These are phyloP conservation scores for Himalopsyche tibetana DNA, from an alignment of 2,888 invertebrate species.

Conservation along the genomic window DNA sequence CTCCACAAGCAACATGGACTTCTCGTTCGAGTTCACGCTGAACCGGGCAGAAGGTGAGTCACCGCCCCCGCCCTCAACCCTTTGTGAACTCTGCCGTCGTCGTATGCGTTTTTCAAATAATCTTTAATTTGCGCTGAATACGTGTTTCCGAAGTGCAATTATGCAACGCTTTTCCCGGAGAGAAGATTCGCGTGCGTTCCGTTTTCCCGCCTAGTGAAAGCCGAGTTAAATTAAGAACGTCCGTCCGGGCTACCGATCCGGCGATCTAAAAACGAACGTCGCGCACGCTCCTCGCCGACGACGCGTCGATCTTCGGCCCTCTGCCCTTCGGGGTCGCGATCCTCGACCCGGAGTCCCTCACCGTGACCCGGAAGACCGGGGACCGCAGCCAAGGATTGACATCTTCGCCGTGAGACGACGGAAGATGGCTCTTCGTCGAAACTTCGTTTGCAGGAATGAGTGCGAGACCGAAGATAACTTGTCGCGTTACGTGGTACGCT, in stretches of 20 bases:
- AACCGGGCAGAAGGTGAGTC: slow-evolving; percentile 64
- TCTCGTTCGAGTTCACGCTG: slow-evolving; percentile 59
- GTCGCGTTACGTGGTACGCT: neutral
- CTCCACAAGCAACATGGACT: slow-evolving; percentile 66
- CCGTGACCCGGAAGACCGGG: neutral
- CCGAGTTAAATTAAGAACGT: slow-evolving; percentile 27
- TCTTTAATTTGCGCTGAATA: neutral
- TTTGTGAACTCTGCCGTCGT: neutral
- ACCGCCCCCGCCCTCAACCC: slow-evolving; percentile 30
- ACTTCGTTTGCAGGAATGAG: neutral
- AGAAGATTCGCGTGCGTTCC: slow-evolving; percentile 67
- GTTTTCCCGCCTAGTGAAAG: slow-evolving; percentile 64
- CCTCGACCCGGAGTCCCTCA: neutral
- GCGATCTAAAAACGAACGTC: slow-evolving; percentile 29
- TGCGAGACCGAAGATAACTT: neutral
- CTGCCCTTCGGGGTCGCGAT: slow-evolving; percentile 46
- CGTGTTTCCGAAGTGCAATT: neutral
- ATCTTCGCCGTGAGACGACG: neutral
- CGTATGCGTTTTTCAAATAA: neutral
- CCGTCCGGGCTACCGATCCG: slow-evolving; percentile 13
- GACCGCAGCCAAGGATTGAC: neutral
- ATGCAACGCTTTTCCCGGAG: slow-evolving; percentile 1
- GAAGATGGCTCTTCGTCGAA: neutral
- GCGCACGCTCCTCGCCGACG: slow-evolving; percentile 1
- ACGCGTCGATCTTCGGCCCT: slow-evolving; percentile 40